Percentiles rank a stretch among this genome's conserved stretches.
Conservation (phyloP, 2,113 vertebrate species). For the Mustelus asterias region DNA sequence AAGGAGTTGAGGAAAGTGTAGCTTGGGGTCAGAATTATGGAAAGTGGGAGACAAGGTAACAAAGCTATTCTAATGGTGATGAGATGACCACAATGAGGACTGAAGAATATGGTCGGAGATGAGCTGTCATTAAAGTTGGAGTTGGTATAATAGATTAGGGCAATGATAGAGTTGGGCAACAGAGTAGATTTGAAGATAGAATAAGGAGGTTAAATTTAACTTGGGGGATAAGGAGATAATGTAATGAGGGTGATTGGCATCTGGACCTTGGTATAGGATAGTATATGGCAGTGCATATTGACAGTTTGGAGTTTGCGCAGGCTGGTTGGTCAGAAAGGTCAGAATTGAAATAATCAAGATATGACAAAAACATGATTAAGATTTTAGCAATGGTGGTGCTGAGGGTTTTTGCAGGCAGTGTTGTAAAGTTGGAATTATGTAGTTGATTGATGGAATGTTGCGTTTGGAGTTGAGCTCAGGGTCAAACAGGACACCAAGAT, state of each 20-base stretch:
- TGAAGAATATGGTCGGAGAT: not conserved
- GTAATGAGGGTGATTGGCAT: not conserved
- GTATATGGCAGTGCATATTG: not conserved
- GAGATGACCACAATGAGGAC: not conserved
- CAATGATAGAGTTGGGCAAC: not conserved
- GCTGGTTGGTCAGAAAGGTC: not conserved
- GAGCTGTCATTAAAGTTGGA: not conserved
- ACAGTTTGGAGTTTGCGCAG: not conserved
- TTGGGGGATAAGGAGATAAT: not conserved
- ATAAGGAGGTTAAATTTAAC: not conserved
- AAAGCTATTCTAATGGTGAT: not conserved
- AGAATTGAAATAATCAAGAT: not conserved
- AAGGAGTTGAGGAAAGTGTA: not conserved
- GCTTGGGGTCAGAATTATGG: not conserved
- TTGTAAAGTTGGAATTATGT: not conserved
- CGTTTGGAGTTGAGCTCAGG: too few species aligned
- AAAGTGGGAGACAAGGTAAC: not conserved
- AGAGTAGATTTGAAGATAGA: not conserved
- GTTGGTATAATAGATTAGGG: not conserved
- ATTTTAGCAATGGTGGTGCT: not conserved
- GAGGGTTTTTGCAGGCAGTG: not conserved
- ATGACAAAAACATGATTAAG: not conserved
- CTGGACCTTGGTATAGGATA: not conserved
- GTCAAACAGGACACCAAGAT: too few species aligned
- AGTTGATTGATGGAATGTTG: too few species aligned